A percentile compares a stretch with the other conserved stretches of the same genome.
These are phyloP conservation scores for Coptotermes formosanus DNA, from an alignment of 1,140 invertebrate genomes.

Conservation along the genomic window DNA sequence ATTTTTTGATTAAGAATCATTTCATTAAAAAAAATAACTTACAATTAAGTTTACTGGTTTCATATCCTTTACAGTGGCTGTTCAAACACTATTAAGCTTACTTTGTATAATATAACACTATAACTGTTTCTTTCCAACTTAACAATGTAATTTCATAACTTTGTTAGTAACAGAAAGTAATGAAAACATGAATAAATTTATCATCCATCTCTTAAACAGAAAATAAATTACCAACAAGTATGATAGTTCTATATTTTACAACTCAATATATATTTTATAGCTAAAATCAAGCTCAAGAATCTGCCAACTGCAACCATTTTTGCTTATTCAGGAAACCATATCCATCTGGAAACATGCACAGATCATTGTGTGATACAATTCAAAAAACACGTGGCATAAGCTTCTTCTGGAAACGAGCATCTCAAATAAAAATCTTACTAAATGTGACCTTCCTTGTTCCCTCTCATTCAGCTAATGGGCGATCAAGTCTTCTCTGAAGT, in stretches of 20 bases:
- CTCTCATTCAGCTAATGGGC: background rate
- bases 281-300: background rate
- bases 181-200: background rate
- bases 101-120: background rate
- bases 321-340: background rate
- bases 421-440: constrained; percentile 3
- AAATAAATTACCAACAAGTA: constrained; percentile 8
- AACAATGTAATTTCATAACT: background rate
- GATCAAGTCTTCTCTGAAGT: constrained; percentile 13
- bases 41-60: background rate
- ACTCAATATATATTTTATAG: background rate
- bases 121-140: background rate
- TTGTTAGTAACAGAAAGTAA: background rate
- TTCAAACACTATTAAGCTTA: background rate
- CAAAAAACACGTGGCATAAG: background rate
- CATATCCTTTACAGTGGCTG: constrained; percentile 13
- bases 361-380: background rate
- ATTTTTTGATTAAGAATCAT: background rate
- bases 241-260: constrained; percentile 16
- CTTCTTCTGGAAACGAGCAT: background rate
- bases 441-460: constrained; percentile 5
- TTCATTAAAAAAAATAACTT: background rate
- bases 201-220: background rate
- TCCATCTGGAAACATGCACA: background rate
- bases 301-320: background rate